Conservation (phyloP, 2,797 vertebrate genomes). For the Aplochiton taeniatus region DNA sequence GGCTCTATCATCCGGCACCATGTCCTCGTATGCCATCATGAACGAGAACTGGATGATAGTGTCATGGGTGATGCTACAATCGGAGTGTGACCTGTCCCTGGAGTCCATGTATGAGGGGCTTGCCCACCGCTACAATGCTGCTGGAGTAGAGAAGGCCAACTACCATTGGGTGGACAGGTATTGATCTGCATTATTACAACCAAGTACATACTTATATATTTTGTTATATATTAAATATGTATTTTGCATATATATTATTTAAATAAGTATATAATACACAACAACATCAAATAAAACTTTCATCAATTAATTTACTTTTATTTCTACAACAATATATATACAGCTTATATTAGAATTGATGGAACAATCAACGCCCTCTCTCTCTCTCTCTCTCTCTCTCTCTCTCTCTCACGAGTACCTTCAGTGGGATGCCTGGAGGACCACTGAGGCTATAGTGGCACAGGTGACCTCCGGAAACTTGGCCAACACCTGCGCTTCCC, state of each 20-base stretch:
- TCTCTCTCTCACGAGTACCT: slow-evolving; percentile 12
- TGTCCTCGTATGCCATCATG: too few species aligned
- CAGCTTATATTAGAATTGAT: too few species aligned
- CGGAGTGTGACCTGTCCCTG: slow-evolving; percentile 31
- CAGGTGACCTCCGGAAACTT: slow-evolving; percentile 6
- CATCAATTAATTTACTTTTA: neutral
- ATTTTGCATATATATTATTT: neutral
- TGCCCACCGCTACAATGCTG: slow-evolving; percentile 18
- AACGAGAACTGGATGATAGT: too few species aligned
- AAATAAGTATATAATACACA: neutral
- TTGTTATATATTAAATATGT: neutral
- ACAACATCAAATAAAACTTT: too few species aligned
- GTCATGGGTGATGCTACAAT: slow-evolving; percentile 30
- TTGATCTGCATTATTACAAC: too few species aligned
- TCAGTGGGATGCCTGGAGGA: slow-evolving; percentile 25
- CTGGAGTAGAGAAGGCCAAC: slow-evolving; percentile 32
- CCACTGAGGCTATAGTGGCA: slow-evolving; percentile 4
- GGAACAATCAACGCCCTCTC: too few species aligned
- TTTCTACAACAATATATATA: too few species aligned
- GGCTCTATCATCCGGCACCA: too few species aligned
- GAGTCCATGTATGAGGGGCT: slow-evolving; percentile 32
- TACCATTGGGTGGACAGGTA: slow-evolving; percentile 40
- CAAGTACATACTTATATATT: neutral
- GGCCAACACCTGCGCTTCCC: slow-evolving; percentile 22
- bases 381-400: slow-evolving; percentile 8